Conservation (phyloP, 2,888 invertebrate species). For the Micropterix aruncella region DNA sequence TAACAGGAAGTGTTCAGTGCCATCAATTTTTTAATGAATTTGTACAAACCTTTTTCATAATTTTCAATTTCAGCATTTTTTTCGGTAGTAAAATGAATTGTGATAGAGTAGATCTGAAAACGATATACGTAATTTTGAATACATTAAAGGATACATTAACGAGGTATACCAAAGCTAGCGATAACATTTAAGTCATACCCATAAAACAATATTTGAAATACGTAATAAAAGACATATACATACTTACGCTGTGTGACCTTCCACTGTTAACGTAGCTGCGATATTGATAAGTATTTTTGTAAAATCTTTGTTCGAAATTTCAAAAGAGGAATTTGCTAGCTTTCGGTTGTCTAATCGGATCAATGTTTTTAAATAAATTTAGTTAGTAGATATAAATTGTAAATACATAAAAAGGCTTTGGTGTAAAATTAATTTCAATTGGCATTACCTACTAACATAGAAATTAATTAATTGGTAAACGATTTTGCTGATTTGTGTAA, state of each 20-base stretch:
- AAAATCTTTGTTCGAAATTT: background rate
- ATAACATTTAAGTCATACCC: background rate
- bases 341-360: background rate
- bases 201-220: background rate
- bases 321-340: too few species aligned
- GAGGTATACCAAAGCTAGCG: background rate
- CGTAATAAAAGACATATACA: background rate
- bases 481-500: background rate
- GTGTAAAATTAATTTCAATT: background rate
- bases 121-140: background rate
- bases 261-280: background rate
- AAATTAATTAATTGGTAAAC: background rate
- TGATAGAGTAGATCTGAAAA: background rate
- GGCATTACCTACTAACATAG: background rate
- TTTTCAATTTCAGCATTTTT: background rate
- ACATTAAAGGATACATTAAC: background rate
- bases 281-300: background rate
- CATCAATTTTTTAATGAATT: background rate
- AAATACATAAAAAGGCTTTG: background rate
- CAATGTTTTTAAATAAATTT: background rate
- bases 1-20: too few species aligned
- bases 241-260: background rate
- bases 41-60: too few species aligned
- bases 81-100: background rate
- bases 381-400: background rate